phyloP scores from a whole-genome alignment of 2,888 invertebrate species.

The Ditula angustiorana region DNA sequence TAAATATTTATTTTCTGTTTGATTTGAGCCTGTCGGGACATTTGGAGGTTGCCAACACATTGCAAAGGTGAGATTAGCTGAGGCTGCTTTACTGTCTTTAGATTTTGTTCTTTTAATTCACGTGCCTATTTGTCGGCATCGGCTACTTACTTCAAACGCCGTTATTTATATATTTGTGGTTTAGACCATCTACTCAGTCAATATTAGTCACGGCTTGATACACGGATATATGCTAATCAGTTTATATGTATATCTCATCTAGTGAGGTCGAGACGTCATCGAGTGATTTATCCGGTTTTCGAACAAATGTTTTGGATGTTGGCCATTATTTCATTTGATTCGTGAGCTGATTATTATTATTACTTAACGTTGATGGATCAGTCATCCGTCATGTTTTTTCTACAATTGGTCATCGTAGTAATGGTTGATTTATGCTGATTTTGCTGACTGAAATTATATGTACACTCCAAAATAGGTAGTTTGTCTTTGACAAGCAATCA shows the following conservation, averaged over 20 bases:
- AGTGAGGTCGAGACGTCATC: constrained; percentile 35
- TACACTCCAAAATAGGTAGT: constrained; percentile 1
- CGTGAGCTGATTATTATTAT: constrained; percentile 31
- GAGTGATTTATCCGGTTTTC: constrained; percentile 35
- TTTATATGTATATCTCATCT: constrained; percentile 1
- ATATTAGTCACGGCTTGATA: constrained; percentile 31
- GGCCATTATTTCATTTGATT: constrained; percentile 29
- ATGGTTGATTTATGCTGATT: constrained; percentile 30
- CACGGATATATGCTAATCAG: constrained; percentile 34
- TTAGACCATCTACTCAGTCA: constrained; percentile 4
- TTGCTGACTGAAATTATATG: constrained; percentile 2
- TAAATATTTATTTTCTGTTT: no score
- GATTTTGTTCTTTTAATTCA: no score
- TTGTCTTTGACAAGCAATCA: constrained; percentile 9
- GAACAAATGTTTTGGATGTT: constrained; percentile 18
- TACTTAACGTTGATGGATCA: constrained; percentile 22
- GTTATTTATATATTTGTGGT: constrained; percentile 6
- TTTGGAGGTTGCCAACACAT: no score
- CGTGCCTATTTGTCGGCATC: neutral
- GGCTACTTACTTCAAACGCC: neutral
- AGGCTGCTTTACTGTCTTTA: no score
- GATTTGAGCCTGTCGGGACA: no score
- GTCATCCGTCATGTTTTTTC: constrained; percentile 32
- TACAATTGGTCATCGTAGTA: constrained; percentile 28
- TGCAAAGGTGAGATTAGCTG: no score